Conservation (phyloP, 2,888 invertebrate genomes). For the Ormyrus pomaceus region DNA sequence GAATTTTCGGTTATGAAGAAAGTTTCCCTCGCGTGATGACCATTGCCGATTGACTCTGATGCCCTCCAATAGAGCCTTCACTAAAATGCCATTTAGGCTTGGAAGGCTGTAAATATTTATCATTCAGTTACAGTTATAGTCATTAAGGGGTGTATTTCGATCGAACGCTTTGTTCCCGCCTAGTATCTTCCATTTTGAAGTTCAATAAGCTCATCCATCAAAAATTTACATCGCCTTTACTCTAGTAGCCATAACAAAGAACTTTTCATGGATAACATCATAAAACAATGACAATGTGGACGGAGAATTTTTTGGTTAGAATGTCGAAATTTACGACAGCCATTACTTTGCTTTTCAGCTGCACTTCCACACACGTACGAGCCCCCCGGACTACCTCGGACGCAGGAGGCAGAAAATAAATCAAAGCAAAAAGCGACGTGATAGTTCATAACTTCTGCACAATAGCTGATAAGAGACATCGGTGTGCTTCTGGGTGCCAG, state of each 20-base stretch:
- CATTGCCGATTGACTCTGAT: constrained; percentile 4
- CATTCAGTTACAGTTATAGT: too few relatives aligned
- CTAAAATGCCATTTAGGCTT: too few relatives aligned
- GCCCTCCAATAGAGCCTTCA: too few relatives aligned
- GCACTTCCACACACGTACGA: background rate
- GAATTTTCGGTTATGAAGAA: constrained; percentile 55
- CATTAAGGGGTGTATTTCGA: too few relatives aligned
- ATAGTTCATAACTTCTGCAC: constrained; percentile 51
- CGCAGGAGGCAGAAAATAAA: constrained; percentile 27
- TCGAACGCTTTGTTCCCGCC: too few relatives aligned
- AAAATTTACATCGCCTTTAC: too few relatives aligned
- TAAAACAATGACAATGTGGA: too few relatives aligned
- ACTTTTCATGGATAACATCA: too few relatives aligned
- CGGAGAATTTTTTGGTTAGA: background rate
- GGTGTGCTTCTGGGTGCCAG: constrained; percentile 9
- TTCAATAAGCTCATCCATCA: too few relatives aligned
- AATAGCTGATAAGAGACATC: constrained; percentile 51
- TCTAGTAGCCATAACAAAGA: too few relatives aligned
- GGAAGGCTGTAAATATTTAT: too few relatives aligned
- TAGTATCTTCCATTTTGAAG: too few relatives aligned
- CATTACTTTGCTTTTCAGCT: constrained; percentile 46
- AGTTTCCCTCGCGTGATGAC: constrained; percentile 23
- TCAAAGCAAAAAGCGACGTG: constrained; percentile 41
- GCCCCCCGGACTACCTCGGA: background rate
- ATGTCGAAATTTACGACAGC: constrained; percentile 39